phyloP scores from a whole-genome alignment of 2,888 invertebrate genomes.

The Phalera bucephala region DNA sequence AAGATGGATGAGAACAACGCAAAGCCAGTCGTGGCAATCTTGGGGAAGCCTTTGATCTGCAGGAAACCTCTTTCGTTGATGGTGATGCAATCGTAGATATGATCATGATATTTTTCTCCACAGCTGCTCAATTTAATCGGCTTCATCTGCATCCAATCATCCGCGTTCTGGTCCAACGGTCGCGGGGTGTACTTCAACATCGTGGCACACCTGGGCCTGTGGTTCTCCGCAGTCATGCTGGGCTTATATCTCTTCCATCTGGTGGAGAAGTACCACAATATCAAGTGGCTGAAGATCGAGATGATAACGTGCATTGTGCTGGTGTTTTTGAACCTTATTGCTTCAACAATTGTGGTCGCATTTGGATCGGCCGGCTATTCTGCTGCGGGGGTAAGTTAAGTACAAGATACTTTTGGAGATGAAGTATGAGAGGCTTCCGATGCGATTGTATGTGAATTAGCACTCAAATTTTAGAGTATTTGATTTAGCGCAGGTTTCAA shows the following conservation, averaged over 20 bases:
- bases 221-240: conserved; percentile 88
- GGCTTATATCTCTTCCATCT: conserved; percentile 91
- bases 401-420: neutral
- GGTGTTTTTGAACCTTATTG: conserved; percentile 88
- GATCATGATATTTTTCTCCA: conserved; percentile 39
- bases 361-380: conserved; percentile 84
- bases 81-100: too few relatives aligned
- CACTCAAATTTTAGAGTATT: too few relatives aligned
- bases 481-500: too few relatives aligned
- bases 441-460: too few relatives aligned
- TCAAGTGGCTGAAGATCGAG: conserved; percentile 94
- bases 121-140: conserved; percentile 88
- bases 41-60: too few relatives aligned
- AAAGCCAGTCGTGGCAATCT: too few relatives aligned
- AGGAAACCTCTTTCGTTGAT: too few relatives aligned
- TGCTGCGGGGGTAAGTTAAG: conserved; percentile 88
- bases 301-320: conserved; percentile 87
- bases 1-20: too few relatives aligned
- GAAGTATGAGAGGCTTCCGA: neutral
- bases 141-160: conserved; percentile 90
- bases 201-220: conserved; percentile 90
- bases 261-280: conserved; percentile 90
- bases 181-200: conserved; percentile 90
- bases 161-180: conserved; percentile 81
- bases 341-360: conserved; percentile 88